Conservation (phyloP, 2,113 vertebrate genomes). For the Myrmecobius fasciatus region DNA sequence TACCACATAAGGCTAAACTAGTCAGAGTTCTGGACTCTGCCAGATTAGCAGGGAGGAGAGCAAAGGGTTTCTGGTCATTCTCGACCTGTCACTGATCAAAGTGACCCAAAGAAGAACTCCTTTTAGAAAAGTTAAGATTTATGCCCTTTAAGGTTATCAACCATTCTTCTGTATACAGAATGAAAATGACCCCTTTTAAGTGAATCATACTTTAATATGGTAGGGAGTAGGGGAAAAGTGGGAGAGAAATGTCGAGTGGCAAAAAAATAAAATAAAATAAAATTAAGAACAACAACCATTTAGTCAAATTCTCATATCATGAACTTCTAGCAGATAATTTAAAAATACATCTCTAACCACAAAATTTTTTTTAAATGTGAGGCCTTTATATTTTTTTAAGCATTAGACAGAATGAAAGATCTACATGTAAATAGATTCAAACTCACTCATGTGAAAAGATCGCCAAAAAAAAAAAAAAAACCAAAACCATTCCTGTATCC, state of each 20-base stretch:
- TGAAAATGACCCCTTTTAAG: conserved; percentile 76
- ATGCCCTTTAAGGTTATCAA: conserved; percentile 83
- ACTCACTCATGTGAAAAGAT: conserved; percentile 50
- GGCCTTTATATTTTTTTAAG: conserved; percentile 54
- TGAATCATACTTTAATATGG: conserved; percentile 65
- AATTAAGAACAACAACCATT: conserved; percentile 16
- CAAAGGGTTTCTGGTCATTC: conserved; percentile 88
- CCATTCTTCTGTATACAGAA: conserved; percentile 78
- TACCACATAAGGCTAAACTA: conserved; percentile 72
- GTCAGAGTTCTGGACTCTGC: conserved; percentile 75
- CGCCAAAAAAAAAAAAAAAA: neutral
- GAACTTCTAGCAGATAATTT: conserved; percentile 78
- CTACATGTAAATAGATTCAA: conserved; percentile 50
- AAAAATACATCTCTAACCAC: conserved; percentile 53
- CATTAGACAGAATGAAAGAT: conserved; percentile 24
- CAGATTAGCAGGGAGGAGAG: conserved; percentile 81
- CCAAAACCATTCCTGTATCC: conserved; percentile 14
- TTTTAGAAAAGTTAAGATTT: conserved; percentile 86
- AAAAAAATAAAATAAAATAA: conserved; percentile 56
- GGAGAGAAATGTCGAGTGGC: conserved; percentile 63
- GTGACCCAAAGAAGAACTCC: conserved; percentile 87
- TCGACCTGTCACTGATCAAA: conserved; percentile 94
- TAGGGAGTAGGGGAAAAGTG: neutral
- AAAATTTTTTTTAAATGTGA: conserved; percentile 60
- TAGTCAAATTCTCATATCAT: conserved; percentile 67